Base-by-base conservation (phyloP, 2,113 vertebrate genomes). In the Barbus barbus region DNA sequence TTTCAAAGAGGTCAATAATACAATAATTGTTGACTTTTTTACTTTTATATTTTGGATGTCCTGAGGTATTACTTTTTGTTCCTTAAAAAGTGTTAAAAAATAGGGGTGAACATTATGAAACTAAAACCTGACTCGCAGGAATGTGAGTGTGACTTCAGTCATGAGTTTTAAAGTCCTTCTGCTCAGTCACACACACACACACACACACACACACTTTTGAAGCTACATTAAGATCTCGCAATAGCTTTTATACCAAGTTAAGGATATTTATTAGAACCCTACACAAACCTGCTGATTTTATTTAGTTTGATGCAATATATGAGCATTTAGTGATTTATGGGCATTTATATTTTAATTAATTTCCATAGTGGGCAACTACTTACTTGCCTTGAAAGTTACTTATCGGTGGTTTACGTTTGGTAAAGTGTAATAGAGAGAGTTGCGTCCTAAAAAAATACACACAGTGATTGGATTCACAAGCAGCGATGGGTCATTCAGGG, bases 61-160 rank as follows among this genome's bases (percentile, higher is more conserved):
- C 38, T 38, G 38, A 36, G 4, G 2, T 36, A 38, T 44, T 44
- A 12, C 2, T 44, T 44, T 41, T 41, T 41, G 9, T 3, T 41
- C 9, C 3, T 41, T 44, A 3, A 44, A 41, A 56, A 26, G n/a
- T 72, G 18, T 72, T 72, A 36, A 11, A 16, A 53, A 69, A 14
- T 51, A 9, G 11, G n/a, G 61, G 24, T 28, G 76, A 73, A 14
- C 36, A 6, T 14, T 61, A 22, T n/a, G 77, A 53, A 11, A 46
- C 13, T 20, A 11, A 69, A 48, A 53, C 20, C 16, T 61, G 31
- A 22, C 9, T 61, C 51, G 63, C 9, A 51, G 63, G 13, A 80
- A 81, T 76, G 78, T 26, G 22, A 67, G 81, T 38, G 51, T 69
- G 48, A 83, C 78, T 61, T 48, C n/a, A 26, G 84, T 86, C 84